phyloP scores from a whole-genome alignment of 1,140 invertebrate species.

The Paralvinella palmiformis region DNA sequence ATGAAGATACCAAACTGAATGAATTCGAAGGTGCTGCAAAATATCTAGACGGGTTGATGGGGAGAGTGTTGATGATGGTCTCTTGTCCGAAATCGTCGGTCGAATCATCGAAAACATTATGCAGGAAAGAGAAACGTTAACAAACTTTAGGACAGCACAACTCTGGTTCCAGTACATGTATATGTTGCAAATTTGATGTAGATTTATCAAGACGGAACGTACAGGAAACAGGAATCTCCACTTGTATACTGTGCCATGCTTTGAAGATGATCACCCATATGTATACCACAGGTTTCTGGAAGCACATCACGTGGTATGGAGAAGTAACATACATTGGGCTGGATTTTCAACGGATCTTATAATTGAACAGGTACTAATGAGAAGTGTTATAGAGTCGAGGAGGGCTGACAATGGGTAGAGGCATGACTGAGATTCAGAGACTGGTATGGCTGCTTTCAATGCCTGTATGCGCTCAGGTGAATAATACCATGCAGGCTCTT shows the following conservation, averaged over 20 bases:
- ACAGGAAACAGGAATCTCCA: slow-evolving; percentile 5
- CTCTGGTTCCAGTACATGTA: too few relatives aligned
- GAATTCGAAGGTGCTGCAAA: too few relatives aligned
- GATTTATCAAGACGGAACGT: too few relatives aligned
- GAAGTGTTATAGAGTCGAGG: slow-evolving; percentile 45
- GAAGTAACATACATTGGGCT: slow-evolving; percentile 40
- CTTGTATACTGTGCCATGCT: slow-evolving; percentile 3
- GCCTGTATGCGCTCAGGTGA: neutral
- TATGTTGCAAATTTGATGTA: too few relatives aligned
- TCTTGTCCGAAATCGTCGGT: too few relatives aligned
- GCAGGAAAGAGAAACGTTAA: too few relatives aligned
- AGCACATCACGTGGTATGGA: slow-evolving; percentile 12
- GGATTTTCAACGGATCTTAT: slow-evolving; percentile 40
- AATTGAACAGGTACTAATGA: slow-evolving; percentile 29
- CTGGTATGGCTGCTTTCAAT: neutral
- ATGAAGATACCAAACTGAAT: too few relatives aligned
- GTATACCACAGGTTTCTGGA: neutral
- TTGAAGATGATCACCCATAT: slow-evolving; percentile 2
- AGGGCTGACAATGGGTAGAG: slow-evolving; percentile 24
- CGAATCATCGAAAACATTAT: too few relatives aligned
- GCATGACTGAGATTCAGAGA: neutral
- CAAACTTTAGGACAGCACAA: too few relatives aligned
- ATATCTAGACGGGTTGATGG: too few relatives aligned
- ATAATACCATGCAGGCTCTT: neutral
- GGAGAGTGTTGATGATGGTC: too few relatives aligned